Percentiles rank a stretch among this genome's conserved stretches.
Conservation (phyloP, 2,797 vertebrate genomes). For the Hypotaenidia okinawae region DNA sequence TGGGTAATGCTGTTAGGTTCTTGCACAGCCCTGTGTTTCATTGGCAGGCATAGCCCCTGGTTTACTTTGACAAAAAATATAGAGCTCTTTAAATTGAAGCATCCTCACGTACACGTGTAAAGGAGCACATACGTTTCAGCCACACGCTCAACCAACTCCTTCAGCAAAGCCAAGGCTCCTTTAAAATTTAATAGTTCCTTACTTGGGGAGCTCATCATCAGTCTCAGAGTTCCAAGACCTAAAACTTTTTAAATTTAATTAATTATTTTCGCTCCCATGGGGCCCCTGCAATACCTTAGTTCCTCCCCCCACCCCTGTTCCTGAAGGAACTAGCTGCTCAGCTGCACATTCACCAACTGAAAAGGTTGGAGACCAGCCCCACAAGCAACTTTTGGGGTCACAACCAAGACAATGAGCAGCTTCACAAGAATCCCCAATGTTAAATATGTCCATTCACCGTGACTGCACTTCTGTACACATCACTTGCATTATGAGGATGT, state of each 20-base stretch:
- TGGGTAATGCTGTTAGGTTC: slow-evolving; percentile 61
- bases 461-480: background rate
- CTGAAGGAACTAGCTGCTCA: background rate
- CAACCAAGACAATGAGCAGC: background rate
- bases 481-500: background rate
- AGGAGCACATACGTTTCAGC: background rate
- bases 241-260: too few relatives aligned
- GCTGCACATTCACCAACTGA: background rate
- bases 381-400: background rate
- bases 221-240: background rate
- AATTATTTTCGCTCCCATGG: background rate
- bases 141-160: fast-evolving
- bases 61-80: background rate
- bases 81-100: background rate
- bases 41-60: background rate
- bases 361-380: background rate
- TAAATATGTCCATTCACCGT: background rate
- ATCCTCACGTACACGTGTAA: background rate
- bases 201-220: background rate
- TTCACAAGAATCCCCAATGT: fast-evolving
- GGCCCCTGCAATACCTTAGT: background rate
- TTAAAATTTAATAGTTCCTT: background rate
- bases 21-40: slow-evolving; percentile 19
- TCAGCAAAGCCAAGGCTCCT: background rate
- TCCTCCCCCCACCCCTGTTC: background rate